A percentile compares a stretch with the other conserved stretches of the same genome.
phyloP scores from a whole-genome alignment of 2,888 invertebrate species.

The Xestia sexstrigata region DNA sequence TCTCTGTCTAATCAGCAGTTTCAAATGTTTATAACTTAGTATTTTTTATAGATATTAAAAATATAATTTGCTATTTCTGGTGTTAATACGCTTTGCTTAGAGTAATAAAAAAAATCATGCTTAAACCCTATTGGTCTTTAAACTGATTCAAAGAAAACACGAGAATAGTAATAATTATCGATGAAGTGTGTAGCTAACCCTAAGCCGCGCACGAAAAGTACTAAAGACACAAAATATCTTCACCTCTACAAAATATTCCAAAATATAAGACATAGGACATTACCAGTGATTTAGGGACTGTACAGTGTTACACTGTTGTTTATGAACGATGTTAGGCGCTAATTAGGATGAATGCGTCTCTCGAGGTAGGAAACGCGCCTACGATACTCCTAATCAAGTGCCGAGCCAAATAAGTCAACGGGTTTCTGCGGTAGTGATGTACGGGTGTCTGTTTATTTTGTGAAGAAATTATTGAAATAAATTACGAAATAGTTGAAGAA shows the following conservation, averaged over 20 bases:
- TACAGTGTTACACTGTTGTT: constrained; percentile 52
- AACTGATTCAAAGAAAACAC: not conserved
- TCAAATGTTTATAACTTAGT: no score
- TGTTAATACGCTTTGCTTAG: no score
- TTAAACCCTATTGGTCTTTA: not conserved
- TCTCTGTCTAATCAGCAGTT: no score
- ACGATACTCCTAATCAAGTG: constrained; percentile 78
- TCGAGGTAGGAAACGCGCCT: constrained; percentile 78
- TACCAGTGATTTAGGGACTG: constrained; percentile 54
- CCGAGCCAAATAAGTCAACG: constrained; percentile 78
- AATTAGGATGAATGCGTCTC: constrained; percentile 81
- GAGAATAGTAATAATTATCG: not conserved
- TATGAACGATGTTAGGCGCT: constrained; percentile 62
- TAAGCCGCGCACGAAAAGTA: not conserved
- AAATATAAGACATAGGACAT: constrained; percentile 27
- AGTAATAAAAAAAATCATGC: no score
- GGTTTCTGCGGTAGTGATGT: constrained; percentile 64
- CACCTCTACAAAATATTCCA: constrained; percentile 14
- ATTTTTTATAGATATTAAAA: no score
- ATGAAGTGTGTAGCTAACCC: not conserved
- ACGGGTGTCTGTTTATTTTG: not conserved
- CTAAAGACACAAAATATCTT: not conserved
- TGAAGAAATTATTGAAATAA: not conserved
- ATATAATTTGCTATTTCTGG: no score
- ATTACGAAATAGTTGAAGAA: no score